phyloP scores from a whole-genome alignment of 1,140 invertebrate genomes.

The Tetramorium simillimum region DNA sequence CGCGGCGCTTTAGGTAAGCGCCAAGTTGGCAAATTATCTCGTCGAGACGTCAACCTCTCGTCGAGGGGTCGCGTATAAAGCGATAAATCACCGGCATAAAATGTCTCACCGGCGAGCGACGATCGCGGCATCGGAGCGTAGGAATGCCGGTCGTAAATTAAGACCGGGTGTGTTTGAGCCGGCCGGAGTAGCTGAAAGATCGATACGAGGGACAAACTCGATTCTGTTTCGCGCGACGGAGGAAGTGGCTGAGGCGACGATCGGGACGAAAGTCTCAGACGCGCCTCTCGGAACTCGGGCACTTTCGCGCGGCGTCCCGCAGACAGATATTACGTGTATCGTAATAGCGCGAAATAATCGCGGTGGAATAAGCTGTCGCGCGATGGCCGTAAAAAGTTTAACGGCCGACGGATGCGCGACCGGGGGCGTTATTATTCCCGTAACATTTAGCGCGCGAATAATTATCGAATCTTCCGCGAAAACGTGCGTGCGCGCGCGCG shows the following conservation, averaged over 20 bases:
- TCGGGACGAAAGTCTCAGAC: neutral
- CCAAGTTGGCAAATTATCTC: constrained; percentile 47
- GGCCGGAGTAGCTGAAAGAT: constrained; percentile 1
- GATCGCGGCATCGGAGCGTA: neutral
- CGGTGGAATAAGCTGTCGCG: constrained; percentile 5
- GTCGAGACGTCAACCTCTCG: constrained; percentile 33
- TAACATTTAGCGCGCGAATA: constrained; percentile 43
- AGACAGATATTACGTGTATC: neutral
- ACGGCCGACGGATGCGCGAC: constrained; percentile 27
- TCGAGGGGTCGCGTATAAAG: constrained; percentile 37
- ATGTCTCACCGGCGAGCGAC: neutral
- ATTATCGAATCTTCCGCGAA: constrained; percentile 69
- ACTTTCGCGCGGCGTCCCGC: neutral
- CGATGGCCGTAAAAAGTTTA: constrained; percentile 9
- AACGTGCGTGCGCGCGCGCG: neutral
- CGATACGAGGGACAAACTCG: neutral
- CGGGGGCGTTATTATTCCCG: constrained; percentile 34
- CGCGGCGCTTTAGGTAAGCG: neutral
- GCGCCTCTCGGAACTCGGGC: constrained; percentile 21
- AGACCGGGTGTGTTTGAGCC: neutral
- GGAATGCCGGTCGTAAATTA: constrained; percentile 29
- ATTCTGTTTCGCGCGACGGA: neutral
- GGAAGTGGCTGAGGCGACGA: neutral
- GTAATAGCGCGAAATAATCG: constrained; percentile 18
- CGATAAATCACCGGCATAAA: constrained; percentile 31